These are phyloP conservation scores for Pangasius sanitwongsei DNA, from an alignment of 2,797 vertebrate genomes.

Conservation along the genomic window DNA sequence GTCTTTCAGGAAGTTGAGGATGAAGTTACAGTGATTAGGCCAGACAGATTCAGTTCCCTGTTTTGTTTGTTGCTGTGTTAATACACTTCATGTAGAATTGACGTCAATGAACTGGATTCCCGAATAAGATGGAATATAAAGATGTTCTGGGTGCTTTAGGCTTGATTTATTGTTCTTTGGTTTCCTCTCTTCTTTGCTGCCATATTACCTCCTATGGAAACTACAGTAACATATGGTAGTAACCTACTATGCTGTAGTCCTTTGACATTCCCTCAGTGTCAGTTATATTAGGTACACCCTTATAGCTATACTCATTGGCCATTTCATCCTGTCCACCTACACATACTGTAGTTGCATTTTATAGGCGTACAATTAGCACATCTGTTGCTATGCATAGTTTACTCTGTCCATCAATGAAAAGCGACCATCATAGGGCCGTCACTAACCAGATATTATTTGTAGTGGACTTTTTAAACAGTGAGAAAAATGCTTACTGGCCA, in stretches of 20 bases:
- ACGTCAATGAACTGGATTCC: neutral
- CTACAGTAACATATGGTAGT: neutral
- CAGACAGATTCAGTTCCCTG: neutral
- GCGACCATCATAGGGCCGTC: too few species aligned
- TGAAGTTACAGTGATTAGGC: neutral
- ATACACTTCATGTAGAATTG: too few species aligned
- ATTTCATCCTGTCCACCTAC: neutral
- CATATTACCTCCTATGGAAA: neutral
- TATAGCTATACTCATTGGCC: neutral
- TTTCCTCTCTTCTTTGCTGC: neutral
- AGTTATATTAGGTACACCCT: neutral
- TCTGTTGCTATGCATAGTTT: neutral
- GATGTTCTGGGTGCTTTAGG: neutral
- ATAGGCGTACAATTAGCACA: neutral
- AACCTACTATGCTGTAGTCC: neutral
- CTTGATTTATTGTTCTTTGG: neutral
- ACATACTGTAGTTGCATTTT: neutral
- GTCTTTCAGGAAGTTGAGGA: neutral
- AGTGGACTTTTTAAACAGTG: neutral
- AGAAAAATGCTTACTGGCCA: neutral
- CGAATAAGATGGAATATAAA: neutral
- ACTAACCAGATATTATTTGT: neutral
- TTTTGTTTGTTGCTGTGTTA: neutral
- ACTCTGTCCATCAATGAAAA: neutral
- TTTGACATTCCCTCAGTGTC: neutral